These are phyloP conservation scores for Elegia similella DNA, from an alignment of 2,888 invertebrate genomes.

Conservation along the genomic window DNA sequence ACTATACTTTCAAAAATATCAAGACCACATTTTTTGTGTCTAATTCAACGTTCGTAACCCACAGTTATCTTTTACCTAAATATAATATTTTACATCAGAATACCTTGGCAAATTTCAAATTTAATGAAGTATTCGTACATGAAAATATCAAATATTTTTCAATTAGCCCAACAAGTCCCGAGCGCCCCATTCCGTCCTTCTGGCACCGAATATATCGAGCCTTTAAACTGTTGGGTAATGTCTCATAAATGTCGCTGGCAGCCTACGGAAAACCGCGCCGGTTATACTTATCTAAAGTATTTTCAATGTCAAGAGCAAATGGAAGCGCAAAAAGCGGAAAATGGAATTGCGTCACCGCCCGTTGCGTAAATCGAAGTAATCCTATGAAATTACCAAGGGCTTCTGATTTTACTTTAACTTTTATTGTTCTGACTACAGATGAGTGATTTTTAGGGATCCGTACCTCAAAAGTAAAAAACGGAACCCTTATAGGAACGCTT, in stretches of 20 bases:
- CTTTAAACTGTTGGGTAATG: constrained; percentile 2
- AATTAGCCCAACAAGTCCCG: constrained; percentile 1
- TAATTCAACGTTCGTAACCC: too few species aligned
- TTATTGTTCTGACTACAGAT: too few species aligned
- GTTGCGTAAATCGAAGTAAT: constrained; percentile 20
- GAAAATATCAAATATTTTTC: constrained; percentile 4
- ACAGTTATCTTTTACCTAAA: too few species aligned
- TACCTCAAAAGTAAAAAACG: too few species aligned
- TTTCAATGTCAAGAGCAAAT: constrained; percentile 28
- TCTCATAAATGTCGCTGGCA: constrained; percentile 1
- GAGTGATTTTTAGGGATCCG: too few species aligned
- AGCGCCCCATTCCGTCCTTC: neutral
- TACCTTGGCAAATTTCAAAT: too few species aligned
- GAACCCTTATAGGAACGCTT: too few species aligned
- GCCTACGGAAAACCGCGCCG: neutral
- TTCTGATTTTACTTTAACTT: neutral
- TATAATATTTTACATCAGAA: too few species aligned
- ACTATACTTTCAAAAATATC: too few species aligned
- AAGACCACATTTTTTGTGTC: too few species aligned
- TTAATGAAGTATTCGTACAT: neutral
- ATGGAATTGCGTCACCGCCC: constrained; percentile 19
- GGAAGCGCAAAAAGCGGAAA: constrained; percentile 16
- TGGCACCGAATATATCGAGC: neutral
- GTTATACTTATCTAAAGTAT: neutral
- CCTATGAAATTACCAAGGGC: neutral